Conservation (phyloP, 2,113 vertebrate species). For the Notothenia rossii region DNA sequence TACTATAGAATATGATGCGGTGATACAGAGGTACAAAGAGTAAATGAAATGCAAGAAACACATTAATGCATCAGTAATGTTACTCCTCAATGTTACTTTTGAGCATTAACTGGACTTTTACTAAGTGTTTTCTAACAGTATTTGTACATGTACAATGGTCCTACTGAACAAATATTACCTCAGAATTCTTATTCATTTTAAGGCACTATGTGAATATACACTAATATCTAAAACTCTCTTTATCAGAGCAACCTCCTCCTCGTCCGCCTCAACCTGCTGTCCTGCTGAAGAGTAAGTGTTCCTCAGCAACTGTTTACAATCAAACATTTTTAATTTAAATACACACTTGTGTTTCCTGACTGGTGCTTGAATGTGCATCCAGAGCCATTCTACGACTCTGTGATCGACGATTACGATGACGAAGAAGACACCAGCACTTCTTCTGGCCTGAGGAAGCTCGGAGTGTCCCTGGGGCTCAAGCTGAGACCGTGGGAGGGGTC, state of each 20-base stretch:
- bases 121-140: too few relatives aligned
- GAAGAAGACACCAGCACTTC: constrained; percentile 61
- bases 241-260: constrained; percentile 92
- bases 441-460: constrained; percentile 86
- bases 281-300: constrained; percentile 93
- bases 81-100: neutral
- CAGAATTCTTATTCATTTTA: neutral
- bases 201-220: neutral
- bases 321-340: constrained; percentile 42
- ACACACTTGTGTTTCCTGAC: neutral
- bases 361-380: neutral
- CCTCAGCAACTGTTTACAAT: neutral
- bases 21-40: too few relatives aligned
- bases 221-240: neutral
- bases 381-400: constrained; percentile 93
- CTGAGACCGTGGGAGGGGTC: constrained; percentile 87
- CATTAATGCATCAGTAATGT: too few relatives aligned
- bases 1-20: too few relatives aligned
- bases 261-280: constrained; percentile 94
- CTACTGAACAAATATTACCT: neutral
- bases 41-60: too few relatives aligned
- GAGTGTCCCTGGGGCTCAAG: constrained; percentile 88
- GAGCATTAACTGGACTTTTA: neutral
- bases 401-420: constrained; percentile 90
- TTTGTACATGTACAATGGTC: too few relatives aligned